Base-by-base conservation (phyloP, 2,113 vertebrate species). In the Seriola rivoliana region DNA sequence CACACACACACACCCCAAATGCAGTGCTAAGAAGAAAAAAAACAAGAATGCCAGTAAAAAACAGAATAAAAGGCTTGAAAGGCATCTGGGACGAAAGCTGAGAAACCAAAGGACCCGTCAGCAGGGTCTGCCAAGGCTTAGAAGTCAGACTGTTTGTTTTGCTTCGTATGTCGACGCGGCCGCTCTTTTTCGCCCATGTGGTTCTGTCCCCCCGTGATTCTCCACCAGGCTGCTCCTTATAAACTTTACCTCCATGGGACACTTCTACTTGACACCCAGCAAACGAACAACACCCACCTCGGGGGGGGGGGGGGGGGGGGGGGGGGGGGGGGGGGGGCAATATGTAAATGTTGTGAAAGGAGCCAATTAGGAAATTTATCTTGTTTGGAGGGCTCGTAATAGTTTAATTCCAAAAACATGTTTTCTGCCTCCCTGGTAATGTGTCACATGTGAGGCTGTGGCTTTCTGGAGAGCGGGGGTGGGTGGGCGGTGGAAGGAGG, bases 371-470 rank as follows among this genome's bases (percentile, higher is more conserved):
- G 88, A 85, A 93, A 90, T 91, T 92, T 92, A 94, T 95, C 90
- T 94, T 90, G 91, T 95, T 94, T 94, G 91, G 92, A 93, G 86
- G 80, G 70, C 88, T 91, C 48, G n/a, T 94, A 94, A 93, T 93
- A 77, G 87, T 94, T 93, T 95, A 94, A 95, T 93, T 93, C 90
- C 90, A 92, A 94, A 94, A 95, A 94, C 94, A 94, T 95, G 94
- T 91, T 92, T 88, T 85, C 84, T 76, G 86, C 91, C 89, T 89
- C 75, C 84, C 72, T 69, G 86, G 86, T 95, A 95, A 94, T 93
- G 93, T 82, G 81, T 93, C 85, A 91, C 94, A 95, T 94, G 90
- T 94, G 92, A 85, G 79, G 74, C 81, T 91, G 89, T 68, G 93
- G 91, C 85, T 93, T 91, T 88, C 81, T 89, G 46, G 8, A 80